Evolutionary conservation across 2,113 vertebrate genomes (phyloP), one percentile per base, ranked within the genome.

Genomic region (Echinops telfairi): DNA sequence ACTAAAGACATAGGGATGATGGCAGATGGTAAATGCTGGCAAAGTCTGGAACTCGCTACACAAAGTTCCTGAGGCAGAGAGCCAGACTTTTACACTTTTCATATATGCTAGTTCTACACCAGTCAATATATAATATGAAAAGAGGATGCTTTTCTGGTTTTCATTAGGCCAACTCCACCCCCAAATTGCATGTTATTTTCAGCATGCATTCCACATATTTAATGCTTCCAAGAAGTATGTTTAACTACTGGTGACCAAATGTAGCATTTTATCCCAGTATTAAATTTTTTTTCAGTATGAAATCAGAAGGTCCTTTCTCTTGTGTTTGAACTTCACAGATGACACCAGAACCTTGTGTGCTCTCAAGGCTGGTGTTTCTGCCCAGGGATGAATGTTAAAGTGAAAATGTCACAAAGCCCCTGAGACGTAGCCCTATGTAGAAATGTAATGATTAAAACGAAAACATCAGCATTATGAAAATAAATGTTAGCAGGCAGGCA

Each of bases 11-110:
- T 93, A 86, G 40, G 31, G 27, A 27, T 71, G 80, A 87, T 10
- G 94, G 82, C 53, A 91, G 60, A 89, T 89, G 78, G 40, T 87
- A 73, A 89, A 23, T 84, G 9, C 33, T 93, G 53, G 19, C 27
- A 64, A 87, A 60, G 88, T 91, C 77, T 71, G 6, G 80, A 85
- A 88, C 29, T 92, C 17, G 87, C 43, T 78, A 85, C 31, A 85
- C 83, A 83, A 84, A 88, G 36, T 93, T 90, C 83, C 40, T 88
- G 88, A 73, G 58, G 86, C 36, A 92, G 86, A 93, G 7, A 95
- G 57, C 73, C 81, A 91, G 91, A 78, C 16, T 80, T 76, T 88
- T 83, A 47, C 87, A 79, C n/a, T 36, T 86, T 94, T 88, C 36
- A 16, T 89, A 70, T 93, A 57, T 83, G 38, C 47, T 88, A 85